A percentile compares a stretch with the other conserved stretches of the same genome.
Evolutionary conservation across 2,888 invertebrate genomes (phyloP).

Genomic region (Eilema depressum): DNA sequence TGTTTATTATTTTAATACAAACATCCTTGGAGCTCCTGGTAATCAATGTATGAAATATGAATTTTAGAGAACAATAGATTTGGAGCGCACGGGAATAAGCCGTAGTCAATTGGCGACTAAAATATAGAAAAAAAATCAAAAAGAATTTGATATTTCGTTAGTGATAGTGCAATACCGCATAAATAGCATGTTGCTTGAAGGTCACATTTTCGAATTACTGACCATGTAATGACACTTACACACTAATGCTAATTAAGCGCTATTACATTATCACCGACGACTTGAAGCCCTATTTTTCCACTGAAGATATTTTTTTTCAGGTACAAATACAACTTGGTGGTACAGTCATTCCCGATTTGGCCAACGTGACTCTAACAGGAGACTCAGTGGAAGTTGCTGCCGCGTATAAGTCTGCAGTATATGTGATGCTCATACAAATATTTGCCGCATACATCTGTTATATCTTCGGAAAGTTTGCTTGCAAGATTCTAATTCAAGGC

Average conservation of each 20-base stretch:
- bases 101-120: not conserved
- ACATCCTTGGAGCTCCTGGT: no score
- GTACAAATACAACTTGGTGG: slow-evolving; percentile 88
- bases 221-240: not conserved
- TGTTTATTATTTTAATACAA: no score
- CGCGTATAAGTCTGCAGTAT: slow-evolving; percentile 90
- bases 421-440: slow-evolving; percentile 93
- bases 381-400: slow-evolving; percentile 92
- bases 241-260: not conserved
- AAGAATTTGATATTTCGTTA: not conserved
- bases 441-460: slow-evolving; percentile 95
- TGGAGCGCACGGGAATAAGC: no score
- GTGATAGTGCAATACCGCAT: not conserved
- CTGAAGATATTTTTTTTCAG: slow-evolving; percentile 66
- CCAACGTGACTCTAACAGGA: slow-evolving; percentile 91
- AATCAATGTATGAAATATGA: no score
- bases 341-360: slow-evolving; percentile 90
- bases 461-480: slow-evolving; percentile 97
- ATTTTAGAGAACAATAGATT: no score
- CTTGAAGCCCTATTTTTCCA: not conserved
- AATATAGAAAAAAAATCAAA: not conserved
- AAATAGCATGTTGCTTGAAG: not conserved
- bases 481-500: slow-evolving; percentile 98
- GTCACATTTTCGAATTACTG: not conserved
- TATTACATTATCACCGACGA: not conserved